These are phyloP conservation scores for Otus sunia DNA, from an alignment of 2,113 vertebrate species.

Conservation along the genomic window DNA sequence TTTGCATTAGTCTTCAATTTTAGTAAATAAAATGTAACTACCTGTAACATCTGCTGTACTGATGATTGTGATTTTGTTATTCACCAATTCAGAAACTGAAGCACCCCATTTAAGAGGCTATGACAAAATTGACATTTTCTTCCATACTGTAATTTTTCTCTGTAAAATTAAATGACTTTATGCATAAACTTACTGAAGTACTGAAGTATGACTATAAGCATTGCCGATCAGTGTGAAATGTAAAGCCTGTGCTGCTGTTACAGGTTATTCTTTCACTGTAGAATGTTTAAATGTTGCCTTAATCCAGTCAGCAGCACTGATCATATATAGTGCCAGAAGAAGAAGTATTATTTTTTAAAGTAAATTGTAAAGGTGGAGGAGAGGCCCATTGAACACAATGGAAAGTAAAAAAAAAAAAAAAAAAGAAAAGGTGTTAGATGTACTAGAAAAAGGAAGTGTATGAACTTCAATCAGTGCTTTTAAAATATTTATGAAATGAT, in stretches of 20 bases:
- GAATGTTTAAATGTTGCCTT: neutral
- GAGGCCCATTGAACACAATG: neutral
- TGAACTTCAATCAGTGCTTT: neutral
- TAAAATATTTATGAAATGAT: neutral
- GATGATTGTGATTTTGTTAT: neutral
- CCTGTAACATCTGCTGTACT: neutral
- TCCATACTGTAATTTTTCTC: constrained; percentile 12
- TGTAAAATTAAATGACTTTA: constrained; percentile 53
- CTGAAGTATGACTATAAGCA: neutral
- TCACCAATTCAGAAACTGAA: constrained; percentile 20
- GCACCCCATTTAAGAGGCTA: neutral
- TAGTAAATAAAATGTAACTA: constrained; percentile 10
- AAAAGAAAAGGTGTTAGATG: neutral
- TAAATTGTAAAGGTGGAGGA: neutral
- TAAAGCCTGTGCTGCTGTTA: constrained; percentile 6
- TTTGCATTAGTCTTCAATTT: neutral
- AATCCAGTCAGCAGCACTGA: neutral
- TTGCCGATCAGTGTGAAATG: neutral
- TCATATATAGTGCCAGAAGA: neutral
- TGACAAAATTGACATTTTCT: neutral
- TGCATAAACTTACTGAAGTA: constrained; percentile 38
- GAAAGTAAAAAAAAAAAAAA: neutral
- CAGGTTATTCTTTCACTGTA: neutral
- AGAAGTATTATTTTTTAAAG: neutral
- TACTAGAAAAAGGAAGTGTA: neutral